Conservation (phyloP, 2,113 vertebrate species). For the Python bivittatus region DNA sequence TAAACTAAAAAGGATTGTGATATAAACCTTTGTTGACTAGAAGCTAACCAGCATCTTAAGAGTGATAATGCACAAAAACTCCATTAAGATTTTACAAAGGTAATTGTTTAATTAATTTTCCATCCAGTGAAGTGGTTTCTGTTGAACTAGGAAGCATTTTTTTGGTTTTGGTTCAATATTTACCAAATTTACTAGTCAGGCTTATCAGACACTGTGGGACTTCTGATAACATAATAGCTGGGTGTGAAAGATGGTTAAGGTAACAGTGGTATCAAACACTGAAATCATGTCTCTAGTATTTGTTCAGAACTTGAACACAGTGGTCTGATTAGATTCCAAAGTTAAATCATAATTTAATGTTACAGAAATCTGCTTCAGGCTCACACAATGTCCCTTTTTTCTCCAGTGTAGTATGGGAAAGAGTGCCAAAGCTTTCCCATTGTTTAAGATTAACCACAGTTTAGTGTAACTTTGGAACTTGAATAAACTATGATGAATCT, state of each 20-base stretch:
- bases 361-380: neutral
- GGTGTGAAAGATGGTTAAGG: neutral
- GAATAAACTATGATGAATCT: neutral
- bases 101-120: neutral
- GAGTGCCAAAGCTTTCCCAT: neutral
- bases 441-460: neutral
- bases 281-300: neutral
- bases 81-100: neutral
- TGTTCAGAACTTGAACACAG: neutral
- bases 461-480: neutral
- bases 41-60: neutral
- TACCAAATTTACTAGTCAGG: neutral
- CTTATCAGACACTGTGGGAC: neutral
- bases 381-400: neutral
- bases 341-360: neutral
- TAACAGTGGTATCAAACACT: neutral
- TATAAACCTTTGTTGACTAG: neutral
- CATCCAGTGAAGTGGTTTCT: neutral
- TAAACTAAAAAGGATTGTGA: neutral
- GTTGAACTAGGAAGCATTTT: neutral
- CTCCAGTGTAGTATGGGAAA: neutral
- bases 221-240: neutral
- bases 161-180: slow-evolving; percentile 16
- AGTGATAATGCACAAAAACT: slow-evolving; percentile 14
- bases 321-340: no score